These are phyloP conservation scores for Tigriopus californicus DNA, from an alignment of 2,888 invertebrate species.

Conservation along the genomic window DNA sequence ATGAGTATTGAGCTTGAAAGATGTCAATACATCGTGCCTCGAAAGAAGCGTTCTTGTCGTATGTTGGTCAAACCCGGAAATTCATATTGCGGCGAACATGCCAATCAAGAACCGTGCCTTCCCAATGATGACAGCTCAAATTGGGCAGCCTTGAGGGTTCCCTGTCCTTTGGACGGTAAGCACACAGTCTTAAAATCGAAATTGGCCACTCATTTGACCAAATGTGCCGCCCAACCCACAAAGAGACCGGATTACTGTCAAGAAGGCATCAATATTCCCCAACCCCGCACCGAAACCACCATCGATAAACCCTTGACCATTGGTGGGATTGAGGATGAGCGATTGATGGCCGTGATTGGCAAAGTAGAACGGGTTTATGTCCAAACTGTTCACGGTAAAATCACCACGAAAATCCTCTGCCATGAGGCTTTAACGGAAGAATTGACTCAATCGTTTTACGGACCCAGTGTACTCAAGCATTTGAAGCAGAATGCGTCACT, in stretches of 20 bases:
- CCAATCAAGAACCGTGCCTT: background rate
- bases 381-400: background rate
- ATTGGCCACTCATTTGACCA: background rate
- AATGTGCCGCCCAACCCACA: background rate
- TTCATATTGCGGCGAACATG: conserved; percentile 12
- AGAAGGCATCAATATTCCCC: background rate
- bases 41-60: conserved; percentile 10
- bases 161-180: conserved; percentile 12
- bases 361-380: background rate
- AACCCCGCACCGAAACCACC: background rate
- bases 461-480: conserved; percentile 5
- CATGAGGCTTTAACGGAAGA: background rate
- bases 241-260: background rate
- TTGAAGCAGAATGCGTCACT: conserved; percentile 3
- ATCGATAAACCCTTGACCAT: background rate
- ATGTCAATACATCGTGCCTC: conserved; percentile 6
- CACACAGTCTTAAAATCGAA: background rate
- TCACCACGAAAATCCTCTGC: background rate
- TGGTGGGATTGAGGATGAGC: background rate
- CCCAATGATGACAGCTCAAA: background rate
- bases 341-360: background rate
- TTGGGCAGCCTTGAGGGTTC: background rate
- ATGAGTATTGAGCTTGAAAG: background rate
- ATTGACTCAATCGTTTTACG: background rate
- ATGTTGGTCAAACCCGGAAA: conserved; percentile 11